Evolutionary conservation across 2,888 invertebrate genomes (phyloP).

Genomic region (Acronicta alni): DNA sequence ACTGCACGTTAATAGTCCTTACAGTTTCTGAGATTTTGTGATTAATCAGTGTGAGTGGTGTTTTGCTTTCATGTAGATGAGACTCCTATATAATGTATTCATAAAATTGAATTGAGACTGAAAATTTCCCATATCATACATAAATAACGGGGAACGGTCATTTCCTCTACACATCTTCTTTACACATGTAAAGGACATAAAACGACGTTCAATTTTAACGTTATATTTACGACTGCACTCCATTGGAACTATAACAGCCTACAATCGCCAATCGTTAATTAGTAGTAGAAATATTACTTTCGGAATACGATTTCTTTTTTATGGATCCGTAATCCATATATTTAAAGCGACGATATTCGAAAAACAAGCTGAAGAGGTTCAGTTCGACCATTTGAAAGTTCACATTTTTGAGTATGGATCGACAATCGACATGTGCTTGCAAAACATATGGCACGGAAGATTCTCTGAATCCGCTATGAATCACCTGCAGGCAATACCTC

Average conservation of each 20-base stretch:
- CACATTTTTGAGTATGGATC: neutral
- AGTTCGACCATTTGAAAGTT: neutral
- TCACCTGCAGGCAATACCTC: conserved; percentile 9
- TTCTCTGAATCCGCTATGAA: conserved; percentile 16
- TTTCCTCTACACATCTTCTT: neutral
- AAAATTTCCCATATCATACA: neutral
- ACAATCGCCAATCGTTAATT: conserved; percentile 24
- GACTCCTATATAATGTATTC: no score
- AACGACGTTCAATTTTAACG: conserved; percentile 12
- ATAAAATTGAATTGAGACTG: neutral
- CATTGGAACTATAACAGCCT: neutral
- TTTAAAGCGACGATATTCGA: neutral
- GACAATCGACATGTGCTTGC: conserved; percentile 3
- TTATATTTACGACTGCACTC: conserved; percentile 6
- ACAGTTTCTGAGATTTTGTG: no score
- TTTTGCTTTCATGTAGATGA: no score
- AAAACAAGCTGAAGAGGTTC: neutral
- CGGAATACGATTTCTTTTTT: conserved; percentile 29
- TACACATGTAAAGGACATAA: conserved; percentile 27
- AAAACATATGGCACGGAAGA: no score
- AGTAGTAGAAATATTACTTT: conserved; percentile 42
- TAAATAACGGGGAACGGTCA: neutral
- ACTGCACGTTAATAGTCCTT: no score
- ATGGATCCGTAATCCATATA: neutral
- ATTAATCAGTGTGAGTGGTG: no score